Base-by-base conservation (phyloP, 2,888 invertebrate genomes). In the Bugula neritina region DNA sequence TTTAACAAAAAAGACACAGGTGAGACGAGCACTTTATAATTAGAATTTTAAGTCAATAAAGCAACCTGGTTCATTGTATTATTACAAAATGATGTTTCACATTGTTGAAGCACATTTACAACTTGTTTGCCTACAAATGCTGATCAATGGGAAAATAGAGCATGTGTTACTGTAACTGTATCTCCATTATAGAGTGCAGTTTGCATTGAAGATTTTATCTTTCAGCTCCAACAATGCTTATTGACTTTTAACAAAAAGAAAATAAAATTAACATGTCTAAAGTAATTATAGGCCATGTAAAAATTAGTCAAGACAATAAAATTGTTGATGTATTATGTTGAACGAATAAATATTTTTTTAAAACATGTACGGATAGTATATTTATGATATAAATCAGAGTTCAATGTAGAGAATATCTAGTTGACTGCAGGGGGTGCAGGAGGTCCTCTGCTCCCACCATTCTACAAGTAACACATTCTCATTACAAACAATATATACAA, bases 41-140 rank as follows among this genome's bases (percentile, higher is more conserved):
- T 63, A 63, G 27, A 63, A 63, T 63, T 63, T 63, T 63, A 63
- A 63, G 63, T 63, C 63, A 63, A 63, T 31, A 63, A 29, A 63
- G 63, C 31, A 63, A 63, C 27, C 27, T 21, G 21, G 3, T 63
- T 31, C 27, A 29, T 63, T 63, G 31, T 31, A 27, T 34, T 29
- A 31, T 43, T 43, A 43, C 43, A 43, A 43, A 43, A 43, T 17
- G 5, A 43, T 43, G 17, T 43, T 43, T 43, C 43, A 43, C 17
- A 43, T 43, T 43, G 43, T 43, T 43, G 43, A 43, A 17, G 17
- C 10, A 43, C 43, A 43, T 10, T 5, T 17, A 43, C 43, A 43
- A 43, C 43, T 43, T 43, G 43, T 43, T 43, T 43, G 43, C 43
- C 27, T 31, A 34, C 29, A 63, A 63, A 63, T 27, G 25, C 17